These are phyloP conservation scores for Hycleus phaleratus DNA, from an alignment of 1,140 invertebrate species.

Conservation along the genomic window DNA sequence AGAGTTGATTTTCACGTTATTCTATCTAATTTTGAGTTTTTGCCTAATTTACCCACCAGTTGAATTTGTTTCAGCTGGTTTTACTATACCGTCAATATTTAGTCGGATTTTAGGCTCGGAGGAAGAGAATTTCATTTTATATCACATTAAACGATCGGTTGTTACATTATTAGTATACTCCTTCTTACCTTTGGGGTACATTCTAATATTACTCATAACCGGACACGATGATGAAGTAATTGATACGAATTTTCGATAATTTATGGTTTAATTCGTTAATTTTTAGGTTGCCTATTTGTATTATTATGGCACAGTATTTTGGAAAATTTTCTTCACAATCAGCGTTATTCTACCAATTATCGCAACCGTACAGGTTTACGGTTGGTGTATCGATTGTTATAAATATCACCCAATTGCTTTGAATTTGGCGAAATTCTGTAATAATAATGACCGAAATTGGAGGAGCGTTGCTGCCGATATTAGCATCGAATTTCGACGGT, in stretches of 20 bases:
- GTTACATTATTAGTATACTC: slow-evolving; percentile 61
- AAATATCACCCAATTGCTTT: slow-evolving; percentile 65
- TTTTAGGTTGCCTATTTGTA: slow-evolving; percentile 38
- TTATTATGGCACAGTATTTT: slow-evolving; percentile 27
- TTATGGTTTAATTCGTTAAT: background rate
- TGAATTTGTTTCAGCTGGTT: slow-evolving; percentile 65
- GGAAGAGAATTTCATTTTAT: slow-evolving; percentile 59
- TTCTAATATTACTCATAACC: slow-evolving; percentile 48
- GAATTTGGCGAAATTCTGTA: slow-evolving; percentile 56
- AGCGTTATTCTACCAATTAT: slow-evolving; percentile 39
- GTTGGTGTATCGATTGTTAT: slow-evolving; percentile 64
- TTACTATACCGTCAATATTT: slow-evolving; percentile 64
- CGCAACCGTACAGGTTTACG: slow-evolving; percentile 43
- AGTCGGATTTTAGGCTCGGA: slow-evolving; percentile 57
- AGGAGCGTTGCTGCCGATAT: slow-evolving; percentile 61
- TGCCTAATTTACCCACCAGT: slow-evolving; percentile 67
- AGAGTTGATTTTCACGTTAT: slow-evolving; percentile 50
- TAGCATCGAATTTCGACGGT: slow-evolving; percentile 64
- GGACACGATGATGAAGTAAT: slow-evolving; percentile 42
- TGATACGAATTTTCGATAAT: background rate
- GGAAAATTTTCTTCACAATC: slow-evolving; percentile 22
- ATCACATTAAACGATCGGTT: slow-evolving; percentile 61
- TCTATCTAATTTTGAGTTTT: slow-evolving; percentile 59
- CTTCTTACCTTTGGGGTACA: slow-evolving; percentile 59
- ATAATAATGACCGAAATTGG: slow-evolving; percentile 55